phyloP scores from a whole-genome alignment of 1,140 invertebrate species.

The Hycleus cichorii region DNA sequence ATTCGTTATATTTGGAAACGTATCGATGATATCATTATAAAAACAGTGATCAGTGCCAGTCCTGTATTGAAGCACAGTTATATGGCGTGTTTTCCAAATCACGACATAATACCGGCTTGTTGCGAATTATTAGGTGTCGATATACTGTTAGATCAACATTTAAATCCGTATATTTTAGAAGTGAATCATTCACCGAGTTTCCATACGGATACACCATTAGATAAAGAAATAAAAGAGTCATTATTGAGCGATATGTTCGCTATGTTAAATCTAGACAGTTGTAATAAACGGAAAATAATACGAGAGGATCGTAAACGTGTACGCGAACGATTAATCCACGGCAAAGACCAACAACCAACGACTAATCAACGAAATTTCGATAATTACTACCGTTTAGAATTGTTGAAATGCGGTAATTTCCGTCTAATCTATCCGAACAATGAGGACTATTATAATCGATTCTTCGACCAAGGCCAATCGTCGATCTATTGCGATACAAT shows the following conservation, averaged over 20 bases:
- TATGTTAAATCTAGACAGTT: conserved; percentile 73
- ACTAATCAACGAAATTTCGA: conserved; percentile 22
- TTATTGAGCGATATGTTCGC: conserved; percentile 76
- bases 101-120: conserved; percentile 75
- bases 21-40: conserved; percentile 85
- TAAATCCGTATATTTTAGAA: conserved; percentile 81
- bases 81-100: conserved; percentile 77
- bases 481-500: conserved; percentile 73
- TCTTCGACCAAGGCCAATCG: conserved; percentile 63
- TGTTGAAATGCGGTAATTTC: conserved; percentile 54
- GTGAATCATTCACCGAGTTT: conserved; percentile 91
- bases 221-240: conserved; percentile 75
- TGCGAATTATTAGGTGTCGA: conserved; percentile 88
- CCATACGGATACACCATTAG: conserved; percentile 74
- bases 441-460: conserved; percentile 37
- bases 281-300: conserved; percentile 67
- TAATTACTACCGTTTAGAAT: conserved; percentile 35
- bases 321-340: conserved; percentile 56
- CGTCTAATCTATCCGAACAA: conserved; percentile 37
- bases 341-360: conserved; percentile 28
- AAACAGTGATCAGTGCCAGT: conserved; percentile 79
- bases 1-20: conserved; percentile 67
- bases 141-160: conserved; percentile 73
- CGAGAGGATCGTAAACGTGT: conserved; percentile 63
- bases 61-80: conserved; percentile 83